Conservation (phyloP, 2,888 invertebrate species). For the Oxycera nigricornis region DNA sequence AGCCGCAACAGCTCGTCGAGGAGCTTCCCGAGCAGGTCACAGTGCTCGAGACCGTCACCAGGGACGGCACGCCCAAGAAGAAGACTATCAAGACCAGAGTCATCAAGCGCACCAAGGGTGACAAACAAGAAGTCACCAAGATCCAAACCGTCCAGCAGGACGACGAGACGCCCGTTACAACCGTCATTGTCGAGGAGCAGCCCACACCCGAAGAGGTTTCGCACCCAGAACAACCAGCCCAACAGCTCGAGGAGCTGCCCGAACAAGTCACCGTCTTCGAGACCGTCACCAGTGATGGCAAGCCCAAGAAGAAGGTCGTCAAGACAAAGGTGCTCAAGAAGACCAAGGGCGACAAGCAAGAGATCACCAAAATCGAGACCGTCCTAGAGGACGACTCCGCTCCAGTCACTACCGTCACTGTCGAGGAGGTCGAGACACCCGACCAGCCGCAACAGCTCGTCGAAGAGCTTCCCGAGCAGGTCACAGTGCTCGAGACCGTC, state of each 20-base stretch:
- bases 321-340: slow-evolving; percentile 57
- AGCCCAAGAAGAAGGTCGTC: slow-evolving; percentile 54
- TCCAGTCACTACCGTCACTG: slow-evolving; percentile 54
- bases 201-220: not conserved
- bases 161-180: slow-evolving; percentile 57
- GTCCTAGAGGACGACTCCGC: slow-evolving; percentile 55
- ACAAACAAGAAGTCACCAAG: slow-evolving; percentile 58
- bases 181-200: slow-evolving; percentile 50
- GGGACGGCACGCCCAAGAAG: slow-evolving; percentile 52
- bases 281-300: slow-evolving; percentile 53
- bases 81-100: slow-evolving; percentile 49
- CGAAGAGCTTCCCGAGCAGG: slow-evolving; percentile 46
- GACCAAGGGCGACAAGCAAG: slow-evolving; percentile 51
- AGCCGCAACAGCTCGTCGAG: too few species aligned
- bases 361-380: slow-evolving; percentile 57
- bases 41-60: slow-evolving; percentile 51
- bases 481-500: slow-evolving; percentile 60
- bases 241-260: slow-evolving; percentile 49
- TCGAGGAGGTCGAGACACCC: slow-evolving; percentile 51
- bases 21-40: slow-evolving; percentile 50
- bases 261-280: slow-evolving; percentile 57
- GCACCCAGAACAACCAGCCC: not conserved
- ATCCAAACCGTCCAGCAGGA: slow-evolving; percentile 59
- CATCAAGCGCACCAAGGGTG: slow-evolving; percentile 57
- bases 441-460: too few species aligned